phyloP scores from a whole-genome alignment of 2,113 vertebrate genomes.

The Pionites leucogaster region DNA sequence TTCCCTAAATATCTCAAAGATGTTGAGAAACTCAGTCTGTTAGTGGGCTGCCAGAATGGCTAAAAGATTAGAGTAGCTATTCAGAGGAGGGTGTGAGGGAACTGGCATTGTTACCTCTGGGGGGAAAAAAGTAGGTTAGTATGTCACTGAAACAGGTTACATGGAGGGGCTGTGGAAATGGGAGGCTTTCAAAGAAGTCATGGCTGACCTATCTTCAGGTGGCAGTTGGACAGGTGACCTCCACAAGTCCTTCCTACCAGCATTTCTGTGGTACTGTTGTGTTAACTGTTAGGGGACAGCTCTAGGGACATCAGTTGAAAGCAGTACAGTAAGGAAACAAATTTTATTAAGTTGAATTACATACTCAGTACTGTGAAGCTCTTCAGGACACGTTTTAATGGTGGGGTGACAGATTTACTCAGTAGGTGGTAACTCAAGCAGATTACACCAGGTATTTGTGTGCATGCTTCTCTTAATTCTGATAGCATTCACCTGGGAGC shows the following conservation, averaged over 20 bases:
- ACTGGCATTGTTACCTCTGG: background rate
- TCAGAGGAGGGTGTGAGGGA: background rate
- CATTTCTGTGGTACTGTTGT: background rate
- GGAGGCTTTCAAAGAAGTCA: background rate
- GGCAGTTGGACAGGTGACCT: background rate
- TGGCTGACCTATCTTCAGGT: background rate
- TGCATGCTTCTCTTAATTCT: constrained; percentile 32
- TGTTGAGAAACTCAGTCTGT: background rate
- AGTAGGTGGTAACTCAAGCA: background rate
- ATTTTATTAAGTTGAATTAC: background rate
- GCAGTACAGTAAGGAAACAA: background rate
- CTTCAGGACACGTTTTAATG: background rate
- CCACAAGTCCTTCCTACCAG: background rate
- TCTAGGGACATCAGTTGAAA: background rate
- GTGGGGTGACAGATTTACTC: constrained; percentile 29
- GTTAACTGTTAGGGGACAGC: background rate
- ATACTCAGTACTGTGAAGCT: background rate
- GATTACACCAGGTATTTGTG: constrained; percentile 10
- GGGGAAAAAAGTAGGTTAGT: background rate
- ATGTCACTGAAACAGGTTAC: fast-evolving
- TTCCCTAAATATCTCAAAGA: background rate
- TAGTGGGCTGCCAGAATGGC: background rate
- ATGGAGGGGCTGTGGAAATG: background rate
- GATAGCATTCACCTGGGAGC: constrained; percentile 17
- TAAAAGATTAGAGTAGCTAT: background rate